Evolutionary conservation across 2,113 vertebrate genomes (phyloP).

Genomic region (Calcarius ornatus): DNA sequence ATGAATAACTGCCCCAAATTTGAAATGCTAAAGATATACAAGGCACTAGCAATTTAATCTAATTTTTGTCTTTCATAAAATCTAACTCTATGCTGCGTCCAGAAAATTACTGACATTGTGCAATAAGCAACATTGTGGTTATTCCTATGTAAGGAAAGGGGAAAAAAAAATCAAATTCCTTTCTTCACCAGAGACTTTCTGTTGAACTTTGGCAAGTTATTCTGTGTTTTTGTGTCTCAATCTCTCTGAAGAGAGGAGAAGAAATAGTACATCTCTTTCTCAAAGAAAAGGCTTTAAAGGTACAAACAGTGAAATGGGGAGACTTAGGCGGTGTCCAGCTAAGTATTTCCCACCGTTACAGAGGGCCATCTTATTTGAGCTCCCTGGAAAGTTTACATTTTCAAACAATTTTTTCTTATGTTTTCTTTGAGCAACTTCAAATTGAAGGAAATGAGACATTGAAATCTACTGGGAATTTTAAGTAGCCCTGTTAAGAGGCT

Average conservation of each 20-base stretch:
- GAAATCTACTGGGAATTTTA: neutral
- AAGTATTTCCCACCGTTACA: neutral
- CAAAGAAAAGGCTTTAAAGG: neutral
- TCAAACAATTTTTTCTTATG: neutral
- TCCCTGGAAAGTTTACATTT: neutral
- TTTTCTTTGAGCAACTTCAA: neutral
- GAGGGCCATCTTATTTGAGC: neutral
- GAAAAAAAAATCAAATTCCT: neutral
- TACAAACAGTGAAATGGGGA: neutral
- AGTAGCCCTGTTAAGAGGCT: neutral
- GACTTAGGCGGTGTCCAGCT: neutral
- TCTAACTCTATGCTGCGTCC: neutral
- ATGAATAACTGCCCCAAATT: neutral
- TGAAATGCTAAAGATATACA: constrained; percentile 32
- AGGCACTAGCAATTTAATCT: neutral
- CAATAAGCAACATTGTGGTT: constrained; percentile 25
- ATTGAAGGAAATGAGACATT: neutral
- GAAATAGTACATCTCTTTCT: neutral
- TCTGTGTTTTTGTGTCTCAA: neutral
- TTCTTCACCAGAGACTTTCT: neutral
- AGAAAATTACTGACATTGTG: constrained; percentile 26
- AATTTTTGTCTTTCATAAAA: constrained; percentile 42
- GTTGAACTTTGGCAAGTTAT: constrained; percentile 8
- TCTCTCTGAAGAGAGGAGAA: neutral
- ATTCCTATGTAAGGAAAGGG: constrained; percentile 17